Base-by-base conservation (phyloP, 92 coral and sea anemone species). In the Epizoanthus rinbou region DNA sequence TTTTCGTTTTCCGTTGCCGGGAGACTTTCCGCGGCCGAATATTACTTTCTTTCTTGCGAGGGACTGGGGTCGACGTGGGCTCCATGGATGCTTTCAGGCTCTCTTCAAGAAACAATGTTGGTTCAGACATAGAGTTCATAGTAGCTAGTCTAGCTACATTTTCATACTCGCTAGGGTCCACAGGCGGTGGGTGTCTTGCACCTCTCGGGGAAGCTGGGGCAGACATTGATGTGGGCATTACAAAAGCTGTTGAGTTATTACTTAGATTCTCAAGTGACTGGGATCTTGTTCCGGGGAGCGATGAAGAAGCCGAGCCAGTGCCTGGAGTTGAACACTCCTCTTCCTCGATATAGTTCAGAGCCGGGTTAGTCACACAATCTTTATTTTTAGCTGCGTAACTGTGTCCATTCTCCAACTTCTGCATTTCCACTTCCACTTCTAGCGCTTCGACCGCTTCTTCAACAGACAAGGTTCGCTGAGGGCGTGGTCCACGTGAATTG, bases 181-280 rank as follows among this genome's bases (percentile, higher is more conserved):
- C 85, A 13, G 95, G 90, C 74, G 86, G 91, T 23, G 92, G 80
- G 74, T 93, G 99, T 80, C 95, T 88, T 66, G 91, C 94, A 85
- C 99, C 99, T 85, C 98, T 93, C 15, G 99, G 99, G 82, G 99
- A 94, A 63, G 99, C 88, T n/a, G 99, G 99, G 53, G 99, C 99
- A 19, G 99, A 97, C 11, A 80, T 90, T 2, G 94, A 94, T 62
- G 84, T 82, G 23, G 79, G 71, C 66, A 75, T 86, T 60, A 37
- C 28, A 65, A 65, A 35, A 69, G 62, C 53, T 57, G 58, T 19
- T 23, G 75, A 69, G 21, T 33, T 81, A 35, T 58, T 23, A 4
- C 52, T 52, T 25, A 91, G 59, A 63, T 87, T 89, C 62, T 93
- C 98, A 8, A 82, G 11, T 6, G 95, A 91, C 54, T 89, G 93